phyloP scores from a whole-genome alignment of 1,140 invertebrate species.

The Bombus vancouverensis region DNA sequence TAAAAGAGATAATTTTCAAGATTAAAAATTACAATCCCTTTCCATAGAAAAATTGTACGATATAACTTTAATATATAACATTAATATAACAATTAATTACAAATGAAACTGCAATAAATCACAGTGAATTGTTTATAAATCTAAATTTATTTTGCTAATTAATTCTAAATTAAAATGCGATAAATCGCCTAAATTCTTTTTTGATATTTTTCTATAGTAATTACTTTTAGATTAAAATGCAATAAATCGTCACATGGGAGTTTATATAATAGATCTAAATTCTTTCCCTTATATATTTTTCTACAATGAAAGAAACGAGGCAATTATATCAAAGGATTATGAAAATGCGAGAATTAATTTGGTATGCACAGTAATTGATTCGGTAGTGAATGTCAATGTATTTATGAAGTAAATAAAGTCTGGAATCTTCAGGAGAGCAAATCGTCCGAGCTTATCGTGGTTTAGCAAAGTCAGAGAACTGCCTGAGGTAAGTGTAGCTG shows the following conservation, averaged over 20 bases:
- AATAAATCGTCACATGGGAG: not conserved
- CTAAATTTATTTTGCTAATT: too few relatives aligned
- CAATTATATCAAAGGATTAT: not conserved
- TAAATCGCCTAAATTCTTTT: not conserved
- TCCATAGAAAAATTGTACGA: too few relatives aligned
- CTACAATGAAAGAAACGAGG: not conserved
- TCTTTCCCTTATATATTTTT: too few relatives aligned
- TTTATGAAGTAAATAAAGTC: conserved; percentile 14
- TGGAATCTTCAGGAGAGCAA: not conserved
- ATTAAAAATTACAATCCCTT: too few relatives aligned
- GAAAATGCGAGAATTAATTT: too few relatives aligned
- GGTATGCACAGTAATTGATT: not conserved
- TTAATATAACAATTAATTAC: too few relatives aligned
- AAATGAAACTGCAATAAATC: too few relatives aligned
- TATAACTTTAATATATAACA: too few relatives aligned
- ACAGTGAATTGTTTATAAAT: too few relatives aligned
- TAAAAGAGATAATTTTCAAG: not conserved
- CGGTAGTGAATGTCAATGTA: not conserved
- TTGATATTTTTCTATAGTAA: not conserved
- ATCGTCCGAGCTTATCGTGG: conserved; percentile 3
- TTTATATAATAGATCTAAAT: too few relatives aligned
- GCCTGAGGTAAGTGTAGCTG: not conserved
- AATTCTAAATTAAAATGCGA: too few relatives aligned
- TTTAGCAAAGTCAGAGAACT: not conserved
- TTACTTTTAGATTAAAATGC: not conserved